Base-by-base conservation (phyloP, 2,888 invertebrate species). In the Microchrysa polita region DNA sequence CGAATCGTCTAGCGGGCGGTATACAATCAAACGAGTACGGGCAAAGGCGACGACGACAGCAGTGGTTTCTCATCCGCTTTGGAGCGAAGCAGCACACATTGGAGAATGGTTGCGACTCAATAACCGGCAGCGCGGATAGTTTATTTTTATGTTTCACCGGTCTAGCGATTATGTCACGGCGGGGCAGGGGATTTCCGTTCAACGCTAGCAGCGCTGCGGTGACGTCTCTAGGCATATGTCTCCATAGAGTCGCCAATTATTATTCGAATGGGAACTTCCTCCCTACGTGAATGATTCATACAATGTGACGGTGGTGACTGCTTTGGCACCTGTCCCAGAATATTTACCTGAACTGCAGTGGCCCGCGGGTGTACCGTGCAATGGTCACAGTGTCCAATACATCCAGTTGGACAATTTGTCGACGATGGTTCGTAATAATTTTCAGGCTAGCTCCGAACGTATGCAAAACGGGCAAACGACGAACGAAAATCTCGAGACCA, bases 61-160 rank as follows among this genome's bases (percentile, higher is more conserved):
- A 22, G 48, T 27, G 40, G 16, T n/a, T 18, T 12, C 23, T 16
- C 16, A 1, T n/a, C 27, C 23, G 34, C 5, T 4, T 4, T 12
- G 48, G 48, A 48, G 48, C 48, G 48, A 7, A 10, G 16, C 59
- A 12, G 34, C 18, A 63, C n/a, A 40, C 16, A 27, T 20, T 48
- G 67, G 14, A 22, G 67, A 22, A 18, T 40, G 5, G 42, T n/a
- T n/a, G 65, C 22, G 48, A 48, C 69, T 57, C 69, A 52, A 9
- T 55, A 57, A 55, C 69, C 69, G 69, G 69, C n/a, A n/a, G n/a
- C 57, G 69, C 69, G 55, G 57, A 57, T 40, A 57, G 55, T 69
- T 69, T 69, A 69, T 69, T 69, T 69, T 69, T 52, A 55, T 18
- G 23, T 44, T 34, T 55, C 34, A 53, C 67, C 67, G 53, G 53